Evolutionary conservation across 2,113 vertebrate species (phyloP).

Genomic region (Nyctereutes procyonoides): DNA sequence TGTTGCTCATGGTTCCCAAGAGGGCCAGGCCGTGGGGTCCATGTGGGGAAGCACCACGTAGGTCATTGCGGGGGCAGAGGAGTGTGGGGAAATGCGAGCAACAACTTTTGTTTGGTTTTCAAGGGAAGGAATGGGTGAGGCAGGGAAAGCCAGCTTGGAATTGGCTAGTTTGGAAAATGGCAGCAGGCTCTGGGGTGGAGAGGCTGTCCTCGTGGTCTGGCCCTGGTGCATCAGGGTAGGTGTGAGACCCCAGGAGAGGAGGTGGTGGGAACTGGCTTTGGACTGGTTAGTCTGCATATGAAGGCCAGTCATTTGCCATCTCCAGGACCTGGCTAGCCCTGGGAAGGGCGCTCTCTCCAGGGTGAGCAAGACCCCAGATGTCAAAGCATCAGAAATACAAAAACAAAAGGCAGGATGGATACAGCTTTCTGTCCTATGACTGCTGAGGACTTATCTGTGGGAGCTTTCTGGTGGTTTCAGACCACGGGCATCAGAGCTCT

Average conservation of each 20-base stretch:
- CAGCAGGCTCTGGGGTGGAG: neutral
- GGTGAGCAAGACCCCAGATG: neutral
- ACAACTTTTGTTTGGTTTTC: neutral
- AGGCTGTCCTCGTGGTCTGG: neutral
- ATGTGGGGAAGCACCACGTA: too few relatives aligned
- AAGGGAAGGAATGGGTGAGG: neutral
- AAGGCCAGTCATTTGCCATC: neutral
- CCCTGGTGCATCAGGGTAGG: too few relatives aligned
- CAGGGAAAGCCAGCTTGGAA: neutral
- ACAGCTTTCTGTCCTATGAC: accelerated
- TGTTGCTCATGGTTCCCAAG: neutral
- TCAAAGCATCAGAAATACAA: neutral
- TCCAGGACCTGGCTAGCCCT: neutral
- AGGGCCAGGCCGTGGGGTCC: accelerated
- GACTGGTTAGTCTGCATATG: neutral
- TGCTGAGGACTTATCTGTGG: accelerated
- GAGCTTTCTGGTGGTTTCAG: neutral
- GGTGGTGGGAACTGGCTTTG: neutral
- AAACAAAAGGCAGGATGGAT: accelerated
- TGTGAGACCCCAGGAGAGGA: neutral
- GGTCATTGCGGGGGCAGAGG: neutral
- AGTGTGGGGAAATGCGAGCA: neutral
- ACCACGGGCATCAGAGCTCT: neutral
- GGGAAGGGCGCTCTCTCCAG: neutral
- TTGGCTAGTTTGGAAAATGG: neutral